Evolutionary conservation across 2,797 vertebrate species (phyloP).

Genomic region (Notoglanidium macrostoma): DNA sequence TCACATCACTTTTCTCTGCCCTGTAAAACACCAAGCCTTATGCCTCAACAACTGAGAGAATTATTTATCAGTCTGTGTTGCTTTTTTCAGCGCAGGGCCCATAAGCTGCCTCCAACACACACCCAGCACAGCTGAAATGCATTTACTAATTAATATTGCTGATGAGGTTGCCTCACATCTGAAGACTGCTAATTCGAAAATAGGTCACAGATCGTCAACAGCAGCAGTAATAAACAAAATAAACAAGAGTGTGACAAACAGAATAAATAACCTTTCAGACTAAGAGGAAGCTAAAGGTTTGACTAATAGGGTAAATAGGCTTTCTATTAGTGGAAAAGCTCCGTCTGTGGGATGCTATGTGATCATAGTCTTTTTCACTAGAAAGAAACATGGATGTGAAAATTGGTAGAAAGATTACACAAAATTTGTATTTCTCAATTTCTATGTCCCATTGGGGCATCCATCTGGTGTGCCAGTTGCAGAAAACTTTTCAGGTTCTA

Average conservation of each 20-base stretch:
- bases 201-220: constrained; percentile 56
- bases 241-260: constrained; percentile 57
- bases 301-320: constrained; percentile 42
- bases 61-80: constrained; percentile 49
- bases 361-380: not conserved
- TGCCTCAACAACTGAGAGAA: constrained; percentile 53
- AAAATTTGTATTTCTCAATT: constrained; percentile 25
- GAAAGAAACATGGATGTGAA: not conserved
- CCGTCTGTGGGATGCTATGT: not conserved
- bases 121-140: constrained; percentile 47
- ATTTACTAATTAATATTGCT: constrained; percentile 56
- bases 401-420: not conserved
- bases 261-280: constrained; percentile 54
- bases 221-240: constrained; percentile 55
- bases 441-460: constrained; percentile 31
- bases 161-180: constrained; percentile 54
- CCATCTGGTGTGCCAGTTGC: constrained; percentile 31
- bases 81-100: constrained; percentile 29
- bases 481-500: not conserved
- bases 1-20: constrained; percentile 16
- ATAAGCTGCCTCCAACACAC: constrained; percentile 34
- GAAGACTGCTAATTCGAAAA: constrained; percentile 58
- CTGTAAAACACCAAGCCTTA: constrained; percentile 33
- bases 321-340: constrained; percentile 27
- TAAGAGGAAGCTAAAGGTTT: constrained; percentile 43